Percentiles rank a stretch among this genome's conserved stretches.
Evolutionary conservation across 2,113 vertebrate species (phyloP).

Genomic region (Aptenodytes forsteri): DNA sequence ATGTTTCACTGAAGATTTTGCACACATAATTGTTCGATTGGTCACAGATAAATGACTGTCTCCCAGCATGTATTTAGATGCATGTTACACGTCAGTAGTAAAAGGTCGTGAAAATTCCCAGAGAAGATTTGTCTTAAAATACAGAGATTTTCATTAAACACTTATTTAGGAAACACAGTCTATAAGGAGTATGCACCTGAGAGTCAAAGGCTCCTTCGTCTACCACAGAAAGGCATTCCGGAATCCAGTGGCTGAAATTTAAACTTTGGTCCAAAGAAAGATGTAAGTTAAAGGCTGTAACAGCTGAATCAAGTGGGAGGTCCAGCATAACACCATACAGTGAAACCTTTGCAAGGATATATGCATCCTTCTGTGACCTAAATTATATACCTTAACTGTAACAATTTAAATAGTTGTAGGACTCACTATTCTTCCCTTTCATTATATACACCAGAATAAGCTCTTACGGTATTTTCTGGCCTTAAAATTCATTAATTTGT

Average conservation of each 20-base stretch:
- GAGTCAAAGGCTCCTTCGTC: neutral
- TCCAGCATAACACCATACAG: neutral
- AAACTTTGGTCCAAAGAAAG: neutral
- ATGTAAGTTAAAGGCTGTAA: neutral
- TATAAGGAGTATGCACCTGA: neutral
- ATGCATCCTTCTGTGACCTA: accelerated
- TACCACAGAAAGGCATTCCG: neutral
- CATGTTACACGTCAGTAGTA: neutral
- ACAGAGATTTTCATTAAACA: neutral
- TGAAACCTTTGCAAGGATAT: neutral
- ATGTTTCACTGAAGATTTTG: neutral
- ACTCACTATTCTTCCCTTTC: neutral
- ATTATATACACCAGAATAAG: neutral
- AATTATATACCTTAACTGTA: neutral
- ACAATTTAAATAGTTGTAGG: neutral
- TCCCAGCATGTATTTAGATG: neutral
- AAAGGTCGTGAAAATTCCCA: neutral
- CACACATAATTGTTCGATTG: accelerated
- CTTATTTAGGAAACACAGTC: neutral
- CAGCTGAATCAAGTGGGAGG: neutral
- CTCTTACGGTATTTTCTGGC: neutral
- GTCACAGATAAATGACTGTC: neutral
- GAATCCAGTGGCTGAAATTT: neutral
- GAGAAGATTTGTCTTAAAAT: neutral
- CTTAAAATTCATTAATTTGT: neutral